These are phyloP conservation scores for Ptilonorhynchus violaceus DNA, from an alignment of 2,113 vertebrate species.

Conservation along the genomic window DNA sequence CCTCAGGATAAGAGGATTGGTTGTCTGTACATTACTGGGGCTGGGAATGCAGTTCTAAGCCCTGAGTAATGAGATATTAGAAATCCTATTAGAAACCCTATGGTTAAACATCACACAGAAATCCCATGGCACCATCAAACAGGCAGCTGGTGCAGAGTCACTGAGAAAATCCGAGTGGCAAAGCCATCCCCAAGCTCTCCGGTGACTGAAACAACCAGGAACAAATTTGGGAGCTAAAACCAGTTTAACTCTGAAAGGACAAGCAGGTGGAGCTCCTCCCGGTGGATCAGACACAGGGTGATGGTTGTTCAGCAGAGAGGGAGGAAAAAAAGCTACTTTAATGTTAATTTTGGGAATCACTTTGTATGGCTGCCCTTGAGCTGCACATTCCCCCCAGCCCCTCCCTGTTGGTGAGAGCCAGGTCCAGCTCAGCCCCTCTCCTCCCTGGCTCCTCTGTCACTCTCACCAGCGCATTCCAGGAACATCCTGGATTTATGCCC, in stretches of 20 bases:
- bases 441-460: not conserved
- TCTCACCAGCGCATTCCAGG: not conserved
- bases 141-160: not conserved
- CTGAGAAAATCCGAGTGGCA: not conserved
- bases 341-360: not conserved
- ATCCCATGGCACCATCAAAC: not conserved
- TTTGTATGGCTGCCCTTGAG: not conserved
- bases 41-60: not conserved
- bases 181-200: not conserved
- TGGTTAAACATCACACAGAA: not conserved
- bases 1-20: not conserved
- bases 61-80: not conserved
- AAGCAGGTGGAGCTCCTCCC: not conserved
- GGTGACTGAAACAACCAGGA: not conserved
- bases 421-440: not conserved
- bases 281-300: accelerated
- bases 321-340: not conserved
- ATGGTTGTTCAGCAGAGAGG: not conserved
- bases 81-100: conserved; percentile 3
- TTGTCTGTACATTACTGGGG: not conserved
- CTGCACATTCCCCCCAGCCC: not conserved
- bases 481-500: not conserved
- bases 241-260: not conserved
- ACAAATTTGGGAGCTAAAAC: not conserved
- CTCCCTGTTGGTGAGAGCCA: not conserved